Conservation (phyloP, 2,888 invertebrate species). For the Prenolepis imparis region DNA sequence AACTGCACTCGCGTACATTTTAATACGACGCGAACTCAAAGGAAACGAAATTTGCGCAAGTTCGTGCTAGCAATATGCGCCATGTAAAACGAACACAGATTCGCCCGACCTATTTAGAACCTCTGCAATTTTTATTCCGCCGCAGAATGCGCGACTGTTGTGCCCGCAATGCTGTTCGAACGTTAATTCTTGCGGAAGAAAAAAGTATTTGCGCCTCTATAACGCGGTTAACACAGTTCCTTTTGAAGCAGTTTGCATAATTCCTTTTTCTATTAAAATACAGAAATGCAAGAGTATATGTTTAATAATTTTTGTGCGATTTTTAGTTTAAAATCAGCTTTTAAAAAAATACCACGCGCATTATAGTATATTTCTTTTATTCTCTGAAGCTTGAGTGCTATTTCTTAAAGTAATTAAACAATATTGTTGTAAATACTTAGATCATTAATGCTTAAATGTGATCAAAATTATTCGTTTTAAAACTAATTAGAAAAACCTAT, state of each 20-base stretch:
- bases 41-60: constrained; percentile 47
- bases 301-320: not conserved
- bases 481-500: not conserved
- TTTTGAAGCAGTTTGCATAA: constrained; percentile 1
- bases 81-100: constrained; percentile 36
- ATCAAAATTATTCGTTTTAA: not conserved
- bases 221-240: constrained; percentile 6
- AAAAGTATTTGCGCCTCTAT: constrained; percentile 1
- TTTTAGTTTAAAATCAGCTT: not conserved
- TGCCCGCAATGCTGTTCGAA: constrained; percentile 43
- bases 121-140: constrained; percentile 47
- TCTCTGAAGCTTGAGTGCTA: not conserved
- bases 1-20: constrained; percentile 48
- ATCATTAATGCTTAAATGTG: not conserved
- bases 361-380: constrained; percentile 3
- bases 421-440: not conserved
- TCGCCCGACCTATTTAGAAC: constrained; percentile 43
- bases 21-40: constrained; percentile 40
- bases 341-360: not conserved
- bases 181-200: constrained; percentile 30
- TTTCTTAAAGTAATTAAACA: not conserved
- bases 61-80: constrained; percentile 23
- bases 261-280: not conserved
- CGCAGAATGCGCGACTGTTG: constrained; percentile 37
- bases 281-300: not conserved